Base-by-base conservation (phyloP, 2,113 vertebrate genomes). In the Myotis lucifugus region DNA sequence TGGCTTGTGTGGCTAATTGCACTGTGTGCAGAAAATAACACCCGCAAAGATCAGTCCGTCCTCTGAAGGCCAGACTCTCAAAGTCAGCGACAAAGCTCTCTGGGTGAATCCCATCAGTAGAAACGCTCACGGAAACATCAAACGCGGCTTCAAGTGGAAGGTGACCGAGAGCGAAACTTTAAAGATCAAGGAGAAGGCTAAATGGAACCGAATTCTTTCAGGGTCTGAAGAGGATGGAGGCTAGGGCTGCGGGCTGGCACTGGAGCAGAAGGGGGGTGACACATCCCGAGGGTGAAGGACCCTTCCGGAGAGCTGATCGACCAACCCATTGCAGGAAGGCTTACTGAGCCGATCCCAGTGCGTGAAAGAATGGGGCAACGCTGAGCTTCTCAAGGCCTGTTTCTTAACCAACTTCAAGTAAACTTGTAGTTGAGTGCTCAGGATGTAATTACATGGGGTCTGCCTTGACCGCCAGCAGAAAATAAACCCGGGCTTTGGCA, bases 41-140 rank as follows among this genome's bases (percentile, higher is more conserved):
- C 91, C 97, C 85, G 93, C 74, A 8, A 97, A 97, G 97, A 97
- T 97, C 97, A 97, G 97, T 97, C 86, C 83, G 8, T 69, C 95
- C 92, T 97, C 92, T 97, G 97, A 97, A 96, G 70, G 7, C 92
- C 86, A 89, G 95, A 67, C 86, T 93, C 97, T 97, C 97, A 97
- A 97, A 97, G 97, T 97, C 95, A 93, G 92, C 25, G 82, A 97
- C 97, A 97, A 97, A 97, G 97, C 96, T 97, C 97, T 96, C 97
- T 37, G 72, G 94, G 97, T 97, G 97, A 97, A 96, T 72, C 96
- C 95, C 94, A 90, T 96, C 96, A 87, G 92, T 94, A 93, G 95
- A 97, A 94, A 96, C 32, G 48, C 96, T 93, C 42, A 37, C 96
- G 85, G 95, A 93, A 90, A 97, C 97, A 95, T 97, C 96, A 97